phyloP scores from a whole-genome alignment of 30 jellyfish, hydroid and myxozoan species.

The Nemopilema nomurai region DNA sequence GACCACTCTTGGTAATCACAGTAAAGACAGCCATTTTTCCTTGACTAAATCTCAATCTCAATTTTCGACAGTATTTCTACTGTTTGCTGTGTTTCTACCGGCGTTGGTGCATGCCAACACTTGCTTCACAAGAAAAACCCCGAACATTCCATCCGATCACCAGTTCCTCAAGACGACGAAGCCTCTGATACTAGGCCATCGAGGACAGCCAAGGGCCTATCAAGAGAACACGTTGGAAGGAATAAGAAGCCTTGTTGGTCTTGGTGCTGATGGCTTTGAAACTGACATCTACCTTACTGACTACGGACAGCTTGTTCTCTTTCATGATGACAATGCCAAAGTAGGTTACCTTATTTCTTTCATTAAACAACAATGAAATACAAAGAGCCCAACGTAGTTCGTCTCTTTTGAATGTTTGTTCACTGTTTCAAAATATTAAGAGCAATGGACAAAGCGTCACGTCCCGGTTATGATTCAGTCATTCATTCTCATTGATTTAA shows the following conservation, averaged over 20 bases:
- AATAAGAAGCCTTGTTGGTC: constrained; percentile 41
- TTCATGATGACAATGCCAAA: constrained; percentile 75
- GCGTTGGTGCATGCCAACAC: neutral
- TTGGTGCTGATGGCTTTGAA: constrained; percentile 82
- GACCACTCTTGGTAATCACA: too few species aligned
- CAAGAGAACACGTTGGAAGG: constrained; percentile 85
- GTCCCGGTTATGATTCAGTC: too few species aligned
- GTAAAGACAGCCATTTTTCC: too few species aligned
- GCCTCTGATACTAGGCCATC: constrained; percentile 76
- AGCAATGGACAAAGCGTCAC: too few species aligned
- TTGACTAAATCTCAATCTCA: neutral
- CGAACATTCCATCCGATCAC: constrained; percentile 67
- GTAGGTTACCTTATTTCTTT: constrained; percentile 11
- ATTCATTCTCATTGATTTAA: too few species aligned
- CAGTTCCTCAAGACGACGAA: constrained; percentile 48
- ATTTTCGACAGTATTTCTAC: neutral
- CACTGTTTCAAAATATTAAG: too few species aligned
- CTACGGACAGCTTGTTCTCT: constrained; percentile 64
- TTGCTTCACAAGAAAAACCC: constrained; percentile 55
- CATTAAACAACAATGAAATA: neutral
- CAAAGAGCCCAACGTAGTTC: neutral
- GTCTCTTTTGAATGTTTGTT: neutral
- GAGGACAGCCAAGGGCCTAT: constrained; percentile 71
- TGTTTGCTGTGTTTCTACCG: neutral
- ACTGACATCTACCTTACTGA: constrained; percentile 59